Evolutionary conservation across 2,113 vertebrate genomes (phyloP).

Genomic region (Spheniscus mendiculus): DNA sequence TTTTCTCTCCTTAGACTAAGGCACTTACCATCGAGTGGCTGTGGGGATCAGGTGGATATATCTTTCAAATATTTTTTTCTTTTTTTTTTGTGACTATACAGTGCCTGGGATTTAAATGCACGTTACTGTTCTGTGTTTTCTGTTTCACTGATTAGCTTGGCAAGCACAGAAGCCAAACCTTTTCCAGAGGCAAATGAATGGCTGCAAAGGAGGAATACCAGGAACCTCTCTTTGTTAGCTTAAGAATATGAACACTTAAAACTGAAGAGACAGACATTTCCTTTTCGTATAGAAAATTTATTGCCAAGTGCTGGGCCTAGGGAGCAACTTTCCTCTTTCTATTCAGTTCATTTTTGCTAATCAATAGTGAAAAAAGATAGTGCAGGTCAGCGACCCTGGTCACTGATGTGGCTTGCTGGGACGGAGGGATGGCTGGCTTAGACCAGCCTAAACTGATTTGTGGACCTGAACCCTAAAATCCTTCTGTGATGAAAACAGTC

Average conservation of each 20-base stretch:
- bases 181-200: background rate
- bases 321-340: background rate
- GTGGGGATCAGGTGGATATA: background rate
- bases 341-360: background rate
- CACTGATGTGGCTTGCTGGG: background rate
- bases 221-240: conserved; percentile 5
- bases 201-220: background rate
- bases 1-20: accelerated
- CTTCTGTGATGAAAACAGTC: background rate
- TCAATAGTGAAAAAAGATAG: background rate
- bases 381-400: background rate
- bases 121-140: background rate
- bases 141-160: conserved; percentile 2
- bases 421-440: background rate
- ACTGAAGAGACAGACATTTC: background rate
- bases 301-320: background rate
- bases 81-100: background rate
- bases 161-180: background rate
- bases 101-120: background rate
- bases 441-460: background rate
- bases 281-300: background rate
- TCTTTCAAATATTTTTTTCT: background rate
- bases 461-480: background rate
- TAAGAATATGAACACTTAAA: background rate
- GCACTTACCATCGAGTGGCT: accelerated